Conservation (phyloP, 2,888 invertebrate genomes). For the Caenorhabditis uteleia region DNA sequence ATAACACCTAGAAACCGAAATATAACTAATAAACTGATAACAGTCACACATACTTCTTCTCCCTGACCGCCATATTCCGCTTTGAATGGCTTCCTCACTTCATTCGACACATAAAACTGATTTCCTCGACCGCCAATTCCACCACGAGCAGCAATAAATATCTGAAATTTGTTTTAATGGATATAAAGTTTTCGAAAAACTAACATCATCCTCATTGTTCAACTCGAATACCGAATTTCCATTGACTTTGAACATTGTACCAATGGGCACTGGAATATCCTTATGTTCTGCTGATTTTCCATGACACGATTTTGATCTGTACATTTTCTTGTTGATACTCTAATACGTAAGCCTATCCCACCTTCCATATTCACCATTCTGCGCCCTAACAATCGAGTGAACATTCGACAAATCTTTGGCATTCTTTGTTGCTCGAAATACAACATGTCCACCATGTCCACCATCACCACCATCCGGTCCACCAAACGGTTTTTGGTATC, state of each 20-base stretch:
- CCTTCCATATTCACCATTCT: constrained; percentile 59
- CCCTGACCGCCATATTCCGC: constrained; percentile 87
- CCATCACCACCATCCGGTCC: constrained; percentile 97
- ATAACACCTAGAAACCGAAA: constrained; percentile 71
- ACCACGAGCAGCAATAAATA: constrained; percentile 91
- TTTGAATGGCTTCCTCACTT: constrained; percentile 81
- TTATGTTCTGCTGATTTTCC: constrained; percentile 50
- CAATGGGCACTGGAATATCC: constrained; percentile 44
- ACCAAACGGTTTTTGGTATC: constrained; percentile 84
- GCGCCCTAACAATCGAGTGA: constrained; percentile 44
- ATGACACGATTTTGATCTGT: constrained; percentile 41
- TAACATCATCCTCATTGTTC: constrained; percentile 38
- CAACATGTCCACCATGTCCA: constrained; percentile 75
- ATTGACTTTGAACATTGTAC: constrained; percentile 42
- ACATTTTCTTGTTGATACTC: neutral
- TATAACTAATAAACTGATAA: neutral
- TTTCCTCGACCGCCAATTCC: constrained; percentile 96
- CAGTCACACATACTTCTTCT: constrained; percentile 74
- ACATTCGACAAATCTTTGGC: constrained; percentile 60
- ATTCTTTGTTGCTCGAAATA: constrained; percentile 53
- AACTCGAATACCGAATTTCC: constrained; percentile 33
- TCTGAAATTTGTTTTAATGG: constrained; percentile 70
- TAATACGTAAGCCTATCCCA: neutral
- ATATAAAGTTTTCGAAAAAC: constrained; percentile 5
- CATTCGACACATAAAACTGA: constrained; percentile 84